A percentile compares a stretch with the other conserved stretches of the same genome.
Evolutionary conservation across 2,113 vertebrate genomes (phyloP).

Genomic region (Oncorhynchus clarkii): DNA sequence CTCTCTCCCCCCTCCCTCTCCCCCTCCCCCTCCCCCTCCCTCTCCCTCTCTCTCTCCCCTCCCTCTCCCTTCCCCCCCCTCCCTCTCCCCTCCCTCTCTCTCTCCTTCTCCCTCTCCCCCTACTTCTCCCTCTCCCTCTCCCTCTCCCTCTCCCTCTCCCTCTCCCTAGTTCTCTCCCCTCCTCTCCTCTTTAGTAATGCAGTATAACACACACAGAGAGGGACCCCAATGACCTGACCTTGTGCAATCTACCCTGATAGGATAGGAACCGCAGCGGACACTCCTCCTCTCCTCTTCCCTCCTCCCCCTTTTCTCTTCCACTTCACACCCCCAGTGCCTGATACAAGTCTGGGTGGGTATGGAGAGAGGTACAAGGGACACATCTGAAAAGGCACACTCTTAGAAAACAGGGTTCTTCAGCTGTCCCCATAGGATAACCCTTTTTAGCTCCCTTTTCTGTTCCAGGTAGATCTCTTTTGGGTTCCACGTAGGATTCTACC

Average conservation of each 20-base stretch:
- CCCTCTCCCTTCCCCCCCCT: constrained; percentile 11
- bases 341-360: neutral
- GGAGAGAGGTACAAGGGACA: neutral
- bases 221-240: constrained; percentile 42
- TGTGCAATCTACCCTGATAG: constrained; percentile 28
- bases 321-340: neutral
- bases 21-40: neutral
- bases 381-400: too few species aligned
- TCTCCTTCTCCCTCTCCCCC: neutral
- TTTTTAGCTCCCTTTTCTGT: too few species aligned
- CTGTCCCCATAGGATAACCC: too few species aligned
- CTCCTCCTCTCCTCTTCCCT: constrained; percentile 7
- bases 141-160: constrained; percentile 28
- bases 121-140: neutral
- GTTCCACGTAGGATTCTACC: too few species aligned
- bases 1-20: neutral
- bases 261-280: neutral
- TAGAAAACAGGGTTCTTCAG: too few species aligned
- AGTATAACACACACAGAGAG: neutral
- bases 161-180: neutral
- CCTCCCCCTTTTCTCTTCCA: too few species aligned
- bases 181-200: too few species aligned
- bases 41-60: neutral
- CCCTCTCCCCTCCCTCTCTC: too few species aligned
- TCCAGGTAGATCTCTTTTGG: too few species aligned